Conservation (phyloP, 1,140 invertebrate genomes). For the Medauroidea extradentata region DNA sequence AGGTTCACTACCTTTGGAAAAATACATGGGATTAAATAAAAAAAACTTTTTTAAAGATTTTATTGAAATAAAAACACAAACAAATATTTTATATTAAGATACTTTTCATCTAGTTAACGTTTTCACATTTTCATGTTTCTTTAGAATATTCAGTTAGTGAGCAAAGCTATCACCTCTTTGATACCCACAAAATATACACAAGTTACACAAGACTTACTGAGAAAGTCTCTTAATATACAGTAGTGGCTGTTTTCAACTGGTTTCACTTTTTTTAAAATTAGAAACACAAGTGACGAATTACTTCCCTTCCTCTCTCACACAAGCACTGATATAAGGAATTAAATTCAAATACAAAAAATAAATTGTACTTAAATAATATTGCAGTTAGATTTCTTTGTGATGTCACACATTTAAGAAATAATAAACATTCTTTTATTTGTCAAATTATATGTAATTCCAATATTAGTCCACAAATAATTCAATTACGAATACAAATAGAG, state of each 20-base stretch:
- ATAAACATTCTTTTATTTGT: neutral
- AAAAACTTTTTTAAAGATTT: constrained; percentile 4
- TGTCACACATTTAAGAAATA: constrained; percentile 6
- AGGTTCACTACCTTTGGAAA: too few species aligned
- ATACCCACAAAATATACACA: constrained; percentile 15
- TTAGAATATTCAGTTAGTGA: constrained; percentile 20
- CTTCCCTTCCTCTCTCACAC: constrained; percentile 4
- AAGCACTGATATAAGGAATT: constrained; percentile 13
- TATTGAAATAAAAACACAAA: constrained; percentile 21
- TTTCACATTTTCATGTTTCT: constrained; percentile 9
- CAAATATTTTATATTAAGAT: constrained; percentile 18
- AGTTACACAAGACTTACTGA: constrained; percentile 8
- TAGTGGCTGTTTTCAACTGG: constrained; percentile 5
- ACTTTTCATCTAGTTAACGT: constrained; percentile 4
- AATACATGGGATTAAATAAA: too few species aligned
- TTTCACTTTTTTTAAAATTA: constrained; percentile 15
- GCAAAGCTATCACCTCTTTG: neutral
- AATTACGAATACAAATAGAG: neutral
- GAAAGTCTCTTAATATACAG: too few species aligned
- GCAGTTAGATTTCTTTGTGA: constrained; percentile 8
- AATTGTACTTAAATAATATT: neutral
- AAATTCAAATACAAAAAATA: constrained; percentile 12
- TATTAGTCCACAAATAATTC: neutral
- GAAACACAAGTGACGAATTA: constrained; percentile 2
- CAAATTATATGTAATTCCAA: neutral